phyloP scores from a whole-genome alignment of 2,888 invertebrate species.

The Ypsolopha sequella region DNA sequence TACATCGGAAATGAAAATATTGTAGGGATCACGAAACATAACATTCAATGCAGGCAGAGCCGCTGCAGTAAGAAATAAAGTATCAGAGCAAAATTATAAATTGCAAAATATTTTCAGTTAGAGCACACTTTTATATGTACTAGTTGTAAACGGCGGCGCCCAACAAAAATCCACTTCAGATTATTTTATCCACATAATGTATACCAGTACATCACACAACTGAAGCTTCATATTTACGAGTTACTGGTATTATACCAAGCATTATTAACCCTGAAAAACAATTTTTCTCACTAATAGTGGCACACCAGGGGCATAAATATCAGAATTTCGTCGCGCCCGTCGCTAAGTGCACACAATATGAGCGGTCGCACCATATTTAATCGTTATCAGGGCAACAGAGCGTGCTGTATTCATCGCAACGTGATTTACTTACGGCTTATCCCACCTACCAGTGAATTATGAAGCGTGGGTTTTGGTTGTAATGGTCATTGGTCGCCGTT shows the following conservation, averaged over 20 bases:
- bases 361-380: slow-evolving; percentile 56
- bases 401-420: slow-evolving; percentile 48
- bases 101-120: too few species aligned
- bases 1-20: too few species aligned
- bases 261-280: too few species aligned
- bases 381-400: slow-evolving; percentile 52
- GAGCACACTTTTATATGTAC: not conserved
- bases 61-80: too few species aligned
- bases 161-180: too few species aligned
- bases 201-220: too few species aligned
- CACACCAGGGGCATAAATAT: not conserved
- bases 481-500: slow-evolving; percentile 9
- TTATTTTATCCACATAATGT: too few species aligned
- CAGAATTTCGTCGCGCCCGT: slow-evolving; percentile 13
- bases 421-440: slow-evolving; percentile 63
- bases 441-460: slow-evolving; percentile 51
- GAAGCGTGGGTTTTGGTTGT: slow-evolving; percentile 22
- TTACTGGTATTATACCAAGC: too few species aligned
- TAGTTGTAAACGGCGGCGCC: not conserved
- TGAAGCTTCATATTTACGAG: too few species aligned
- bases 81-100: too few species aligned
- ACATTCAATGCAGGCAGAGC: too few species aligned
- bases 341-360: slow-evolving; percentile 49
- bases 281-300: not conserved
- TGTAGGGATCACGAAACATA: too few species aligned